Percentiles rank a stretch among this genome's conserved stretches.
Evolutionary conservation across 2,888 invertebrate genomes (phyloP).

Genomic region (Gymnoscelis rufifasciata): DNA sequence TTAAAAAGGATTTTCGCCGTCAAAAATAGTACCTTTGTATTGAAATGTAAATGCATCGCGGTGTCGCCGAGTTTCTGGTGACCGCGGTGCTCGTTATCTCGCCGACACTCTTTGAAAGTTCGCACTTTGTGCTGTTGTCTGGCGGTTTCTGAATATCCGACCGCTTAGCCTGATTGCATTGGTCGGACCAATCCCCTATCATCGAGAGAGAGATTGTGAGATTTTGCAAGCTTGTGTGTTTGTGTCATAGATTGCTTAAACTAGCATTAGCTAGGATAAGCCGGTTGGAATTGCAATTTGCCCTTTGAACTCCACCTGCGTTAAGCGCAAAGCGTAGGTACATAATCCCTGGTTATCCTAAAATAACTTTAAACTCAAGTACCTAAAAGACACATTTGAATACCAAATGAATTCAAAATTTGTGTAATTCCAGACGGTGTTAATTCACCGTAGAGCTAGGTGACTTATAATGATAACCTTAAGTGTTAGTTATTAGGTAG

Average conservation of each 20-base stretch:
- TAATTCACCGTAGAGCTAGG: constrained; percentile 1
- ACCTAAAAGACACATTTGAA: constrained; percentile 7
- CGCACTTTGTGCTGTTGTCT: constrained; percentile 19
- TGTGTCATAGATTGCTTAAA: constrained; percentile 12
- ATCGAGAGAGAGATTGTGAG: constrained; percentile 11
- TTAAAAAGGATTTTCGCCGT: constrained; percentile 1
- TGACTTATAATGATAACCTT: neutral
- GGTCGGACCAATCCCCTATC: constrained; percentile 15
- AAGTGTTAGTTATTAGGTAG: neutral
- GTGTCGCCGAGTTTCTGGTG: constrained; percentile 8
- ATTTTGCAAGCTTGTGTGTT: constrained; percentile 14
- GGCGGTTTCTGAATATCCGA: constrained; percentile 6
- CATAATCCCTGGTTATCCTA: constrained; percentile 11
- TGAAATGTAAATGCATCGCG: constrained; percentile 12
- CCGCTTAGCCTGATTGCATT: constrained; percentile 8
- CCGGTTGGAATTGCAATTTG: constrained; percentile 9
- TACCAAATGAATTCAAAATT: constrained; percentile 8
- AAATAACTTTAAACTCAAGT: constrained; percentile 12
- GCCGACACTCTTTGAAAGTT: constrained; percentile 18
- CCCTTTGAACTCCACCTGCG: constrained; percentile 21
- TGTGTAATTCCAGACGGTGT: constrained; percentile 11
- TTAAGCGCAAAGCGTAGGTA: too few relatives aligned
- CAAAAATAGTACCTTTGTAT: constrained; percentile 13
- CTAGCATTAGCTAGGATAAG: constrained; percentile 12
- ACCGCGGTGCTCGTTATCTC: constrained; percentile 17